Evolutionary conservation across 2,888 invertebrate species (phyloP).

Genomic region (Agrochola lota): DNA sequence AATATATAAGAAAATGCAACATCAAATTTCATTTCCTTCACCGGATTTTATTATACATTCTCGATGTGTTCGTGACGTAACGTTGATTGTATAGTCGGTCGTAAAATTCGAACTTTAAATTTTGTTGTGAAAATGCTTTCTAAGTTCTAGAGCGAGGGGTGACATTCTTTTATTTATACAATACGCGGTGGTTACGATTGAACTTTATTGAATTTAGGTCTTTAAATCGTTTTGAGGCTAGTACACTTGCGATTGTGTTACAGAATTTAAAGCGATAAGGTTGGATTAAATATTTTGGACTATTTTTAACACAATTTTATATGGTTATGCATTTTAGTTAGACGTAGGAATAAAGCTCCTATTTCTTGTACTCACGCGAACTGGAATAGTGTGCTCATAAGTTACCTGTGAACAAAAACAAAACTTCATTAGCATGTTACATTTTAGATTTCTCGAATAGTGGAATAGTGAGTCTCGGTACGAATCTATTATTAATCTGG

Average conservation of each 20-base stretch:
- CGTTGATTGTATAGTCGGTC: conserved; percentile 80
- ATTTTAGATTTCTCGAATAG: not conserved
- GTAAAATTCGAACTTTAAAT: conserved; percentile 74
- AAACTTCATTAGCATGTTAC: conserved; percentile 17
- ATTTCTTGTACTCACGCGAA: conserved; percentile 34
- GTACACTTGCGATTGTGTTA: conserved; percentile 7
- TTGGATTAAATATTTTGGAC: not conserved
- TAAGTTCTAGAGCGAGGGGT: conserved; percentile 53
- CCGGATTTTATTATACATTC: conserved; percentile 81
- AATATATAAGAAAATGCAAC: conserved; percentile 80
- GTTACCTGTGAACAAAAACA: conserved; percentile 53
- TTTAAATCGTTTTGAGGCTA: conserved; percentile 22
- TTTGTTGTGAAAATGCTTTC: conserved; percentile 64
- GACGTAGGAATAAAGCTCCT: not conserved
- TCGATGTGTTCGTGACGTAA: conserved; percentile 80
- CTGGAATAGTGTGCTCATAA: conserved; percentile 18
- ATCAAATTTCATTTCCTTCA: conserved; percentile 80
- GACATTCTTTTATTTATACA: conserved; percentile 48
- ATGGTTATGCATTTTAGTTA: not conserved
- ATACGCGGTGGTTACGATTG: conserved; percentile 41
- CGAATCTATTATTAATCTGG: not conserved
- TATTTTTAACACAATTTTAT: conserved; percentile 3
- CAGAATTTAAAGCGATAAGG: not conserved
- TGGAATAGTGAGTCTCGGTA: not conserved
- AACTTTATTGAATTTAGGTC: conserved; percentile 49